Evolutionary conservation across 1,140 invertebrate species (phyloP).

Genomic region (Lordiphosa collinella): DNA sequence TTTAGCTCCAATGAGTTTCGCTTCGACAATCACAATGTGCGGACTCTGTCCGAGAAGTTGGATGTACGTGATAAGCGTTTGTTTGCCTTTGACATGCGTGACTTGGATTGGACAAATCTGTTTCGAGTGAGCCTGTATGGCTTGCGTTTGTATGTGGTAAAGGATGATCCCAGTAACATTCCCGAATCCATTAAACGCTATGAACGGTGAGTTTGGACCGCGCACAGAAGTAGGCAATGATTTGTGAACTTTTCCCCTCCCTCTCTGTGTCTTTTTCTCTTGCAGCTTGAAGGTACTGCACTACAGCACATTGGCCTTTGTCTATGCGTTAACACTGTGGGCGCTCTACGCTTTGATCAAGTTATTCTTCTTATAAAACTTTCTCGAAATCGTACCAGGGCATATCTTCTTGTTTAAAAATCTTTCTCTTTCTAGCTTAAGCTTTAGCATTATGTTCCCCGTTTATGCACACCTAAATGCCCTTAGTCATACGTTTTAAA

Average conservation of each 20-base stretch:
- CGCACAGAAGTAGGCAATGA: background rate
- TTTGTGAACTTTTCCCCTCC: background rate
- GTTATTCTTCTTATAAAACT: slow-evolving; percentile 51
- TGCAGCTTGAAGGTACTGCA: slow-evolving; percentile 73
- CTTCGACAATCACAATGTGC: slow-evolving; percentile 85
- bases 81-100: slow-evolving; percentile 86
- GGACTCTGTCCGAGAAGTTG: slow-evolving; percentile 83
- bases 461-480: slow-evolving; percentile 42
- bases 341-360: slow-evolving; percentile 58
- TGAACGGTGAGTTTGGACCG: slow-evolving; percentile 80
- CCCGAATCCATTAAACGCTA: slow-evolving; percentile 82
- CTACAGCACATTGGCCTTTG: slow-evolving; percentile 55
- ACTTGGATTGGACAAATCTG: slow-evolving; percentile 85
- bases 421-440: slow-evolving; percentile 19
- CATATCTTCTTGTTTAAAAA: slow-evolving; percentile 19
- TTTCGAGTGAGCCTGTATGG: slow-evolving; percentile 84
- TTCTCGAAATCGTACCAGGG: slow-evolving; percentile 26
- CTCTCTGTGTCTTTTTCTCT: background rate
- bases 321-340: slow-evolving; percentile 56
- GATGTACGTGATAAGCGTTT: slow-evolving; percentile 83
- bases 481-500: slow-evolving; percentile 43
- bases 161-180: slow-evolving; percentile 85
- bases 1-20: slow-evolving; percentile 87
- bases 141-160: slow-evolving; percentile 85
- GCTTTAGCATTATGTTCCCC: slow-evolving; percentile 27